A percentile compares a stretch with the other conserved stretches of the same genome.
Evolutionary conservation across 2,888 invertebrate species (phyloP).

Genomic region (Molanna angustata): DNA sequence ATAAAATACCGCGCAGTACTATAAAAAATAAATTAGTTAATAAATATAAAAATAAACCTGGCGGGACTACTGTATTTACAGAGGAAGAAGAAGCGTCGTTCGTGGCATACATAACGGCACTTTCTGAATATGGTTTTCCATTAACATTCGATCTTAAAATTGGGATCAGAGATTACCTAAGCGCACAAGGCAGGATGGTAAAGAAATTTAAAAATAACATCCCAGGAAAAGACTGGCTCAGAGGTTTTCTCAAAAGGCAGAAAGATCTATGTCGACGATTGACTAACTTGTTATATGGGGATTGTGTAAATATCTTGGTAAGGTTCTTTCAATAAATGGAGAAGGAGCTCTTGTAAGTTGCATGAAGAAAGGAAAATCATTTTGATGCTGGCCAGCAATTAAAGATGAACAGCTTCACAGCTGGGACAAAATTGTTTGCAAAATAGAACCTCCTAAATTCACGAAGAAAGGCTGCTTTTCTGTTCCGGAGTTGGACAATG

Average conservation of each 20-base stretch:
- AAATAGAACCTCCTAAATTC: slow-evolving; percentile 2
- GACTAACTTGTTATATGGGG: not conserved
- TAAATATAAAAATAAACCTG: slow-evolving; percentile 2
- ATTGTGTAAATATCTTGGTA: not conserved
- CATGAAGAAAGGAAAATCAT: slow-evolving; percentile 1
- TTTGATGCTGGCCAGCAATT: slow-evolving; percentile 3
- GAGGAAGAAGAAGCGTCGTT: not conserved
- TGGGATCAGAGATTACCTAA: not conserved
- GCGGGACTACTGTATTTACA: not conserved
- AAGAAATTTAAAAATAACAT: slow-evolving; percentile 4
- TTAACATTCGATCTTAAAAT: slow-evolving; percentile 1
- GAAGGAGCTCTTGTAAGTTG: slow-evolving; percentile 4
- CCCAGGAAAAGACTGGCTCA: slow-evolving; percentile 1
- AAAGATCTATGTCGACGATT: slow-evolving; percentile 1
- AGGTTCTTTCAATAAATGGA: slow-evolving; percentile 1
- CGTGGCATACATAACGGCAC: not conserved
- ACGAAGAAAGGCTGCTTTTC: slow-evolving; percentile 1
- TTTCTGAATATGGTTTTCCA: not conserved
- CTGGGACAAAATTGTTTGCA: slow-evolving; percentile 2
- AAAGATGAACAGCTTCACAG: slow-evolving; percentile 5
- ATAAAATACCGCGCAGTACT: not conserved
- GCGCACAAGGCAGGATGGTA: slow-evolving; percentile 1
- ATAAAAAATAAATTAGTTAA: not conserved
- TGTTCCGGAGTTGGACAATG: slow-evolving; percentile 4
- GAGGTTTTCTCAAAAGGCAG: not conserved